phyloP scores from a whole-genome alignment of 2,888 invertebrate species.

The Sclerodermus sp. region DNA sequence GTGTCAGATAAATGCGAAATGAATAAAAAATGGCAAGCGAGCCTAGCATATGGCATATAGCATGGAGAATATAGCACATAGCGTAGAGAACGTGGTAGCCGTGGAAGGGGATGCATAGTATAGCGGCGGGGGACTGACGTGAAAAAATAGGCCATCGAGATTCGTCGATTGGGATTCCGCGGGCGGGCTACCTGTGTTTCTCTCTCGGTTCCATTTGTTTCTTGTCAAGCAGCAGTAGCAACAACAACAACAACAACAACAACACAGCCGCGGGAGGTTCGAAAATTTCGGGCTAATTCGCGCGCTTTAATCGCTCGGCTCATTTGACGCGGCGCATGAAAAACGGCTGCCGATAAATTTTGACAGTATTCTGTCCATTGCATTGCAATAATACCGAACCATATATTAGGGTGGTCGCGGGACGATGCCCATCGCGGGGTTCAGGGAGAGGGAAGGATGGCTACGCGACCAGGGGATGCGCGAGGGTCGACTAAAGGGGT shows the following conservation, averaged over 20 bases:
- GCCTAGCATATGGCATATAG: no score
- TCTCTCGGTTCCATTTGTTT: constrained; percentile 25
- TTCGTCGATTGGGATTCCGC: constrained; percentile 6
- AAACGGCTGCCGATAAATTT: constrained; percentile 58
- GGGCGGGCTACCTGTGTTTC: constrained; percentile 4
- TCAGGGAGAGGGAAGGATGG: constrained; percentile 10
- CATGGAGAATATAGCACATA: no score
- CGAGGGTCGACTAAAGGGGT: constrained; percentile 5
- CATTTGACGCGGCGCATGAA: constrained; percentile 56
- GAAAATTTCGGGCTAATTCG: constrained; percentile 40
- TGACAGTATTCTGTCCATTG: constrained; percentile 59
- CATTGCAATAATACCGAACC: constrained; percentile 58
- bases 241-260: no score
- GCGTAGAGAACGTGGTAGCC: no score
- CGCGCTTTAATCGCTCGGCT: constrained; percentile 55
- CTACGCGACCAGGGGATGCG: constrained; percentile 4
- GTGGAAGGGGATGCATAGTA: constrained; percentile 2
- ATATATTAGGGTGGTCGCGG: constrained; percentile 54
- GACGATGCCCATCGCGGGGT: constrained; percentile 31
- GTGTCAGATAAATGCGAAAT: no score
- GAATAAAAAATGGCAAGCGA: no score
- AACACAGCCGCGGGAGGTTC: no score
- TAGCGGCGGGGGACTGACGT: neutral
- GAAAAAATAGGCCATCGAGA: constrained; percentile 8
- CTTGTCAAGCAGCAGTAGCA: constrained; percentile 14